Evolutionary conservation across 2,888 invertebrate genomes (phyloP).

Genomic region (Diogma glabrata): DNA sequence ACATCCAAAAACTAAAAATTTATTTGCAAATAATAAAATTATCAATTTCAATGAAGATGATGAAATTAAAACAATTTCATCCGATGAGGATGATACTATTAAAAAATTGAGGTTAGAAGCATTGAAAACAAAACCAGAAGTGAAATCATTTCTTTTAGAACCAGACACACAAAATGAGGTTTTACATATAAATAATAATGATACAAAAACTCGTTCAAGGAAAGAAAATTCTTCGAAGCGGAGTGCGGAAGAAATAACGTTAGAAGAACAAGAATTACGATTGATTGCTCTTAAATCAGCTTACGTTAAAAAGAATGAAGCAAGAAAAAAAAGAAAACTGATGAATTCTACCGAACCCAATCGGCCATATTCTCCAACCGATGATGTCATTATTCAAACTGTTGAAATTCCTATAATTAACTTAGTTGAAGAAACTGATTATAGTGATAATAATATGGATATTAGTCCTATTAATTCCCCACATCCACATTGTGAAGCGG

Average conservation of each 20-base stretch:
- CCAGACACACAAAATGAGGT: background rate
- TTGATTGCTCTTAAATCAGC: constrained; percentile 35
- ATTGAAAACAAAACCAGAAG: constrained; percentile 1
- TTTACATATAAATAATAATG: background rate
- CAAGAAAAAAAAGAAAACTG: constrained; percentile 28
- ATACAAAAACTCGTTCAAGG: background rate
- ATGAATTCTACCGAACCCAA: constrained; percentile 25
- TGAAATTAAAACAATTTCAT: no score
- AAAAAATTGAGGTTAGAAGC: background rate
- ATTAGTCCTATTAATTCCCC: constrained; percentile 34
- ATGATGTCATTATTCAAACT: constrained; percentile 16
- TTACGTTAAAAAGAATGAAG: constrained; percentile 30
- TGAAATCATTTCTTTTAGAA: background rate
- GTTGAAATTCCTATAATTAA: background rate
- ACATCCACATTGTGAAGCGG: background rate
- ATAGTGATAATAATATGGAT: constrained; percentile 23
- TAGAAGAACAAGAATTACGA: constrained; percentile 29
- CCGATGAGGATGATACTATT: constrained; percentile 6
- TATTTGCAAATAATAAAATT: background rate
- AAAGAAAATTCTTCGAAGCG: no score
- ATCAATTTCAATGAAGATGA: no score
- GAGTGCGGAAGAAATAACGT: constrained; percentile 18
- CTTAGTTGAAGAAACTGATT: background rate
- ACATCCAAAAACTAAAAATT: background rate
- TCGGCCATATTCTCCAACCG: constrained; percentile 35